Evolutionary conservation across 1,140 invertebrate species (phyloP), one percentile per base, ranked within the genome.

Genomic region (Zaprionus kolodkinae): DNA sequence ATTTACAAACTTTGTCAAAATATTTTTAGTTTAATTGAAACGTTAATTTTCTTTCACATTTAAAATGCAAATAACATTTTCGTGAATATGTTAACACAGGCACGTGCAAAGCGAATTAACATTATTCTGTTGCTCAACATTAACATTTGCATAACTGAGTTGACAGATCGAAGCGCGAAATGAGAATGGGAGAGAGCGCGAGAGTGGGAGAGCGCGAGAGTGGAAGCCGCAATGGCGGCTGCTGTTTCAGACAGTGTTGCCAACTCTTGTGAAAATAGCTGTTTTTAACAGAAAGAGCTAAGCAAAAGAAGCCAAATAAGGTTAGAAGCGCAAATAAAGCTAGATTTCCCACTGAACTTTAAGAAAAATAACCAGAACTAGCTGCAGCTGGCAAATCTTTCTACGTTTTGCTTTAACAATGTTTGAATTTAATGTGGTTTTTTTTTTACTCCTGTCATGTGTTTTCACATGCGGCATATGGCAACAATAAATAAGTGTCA

Each of bases 401-500:
- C 15, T 17, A 6, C 6, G n/a, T 45, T 40, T 40, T n/a, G 6
- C 38, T 40, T n/a, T 0, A 40, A n/a, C 6, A 40, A 40, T 2
- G 13, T 4, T 10, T 45, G 0, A 45, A 45, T 45, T 60, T 60
- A 61, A 61, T 61, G n/a, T 48, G 54, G 17, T 35, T 21, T 27
- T 13, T 55, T 15, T 43, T 21, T 25, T 43, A 43, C 33, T 38
- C 30, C 30, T 6, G 15, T 30, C 30, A 27, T 33, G 33, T 15
- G n/a, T 33, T 62, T 48, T 48, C 3, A 9, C 21, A 59, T 21
- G 13, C 43, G 63, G 33, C 70, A 72, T 59, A 33, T 66, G 62
- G 6, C 61, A 59, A 63, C 50, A 21, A 60, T 78, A 71, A 78
- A 56, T 75, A 71, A 57, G 68, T 72, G 62, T 72, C 74, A 55